Conservation (phyloP, 2,113 vertebrate genomes). For the Notechis scutatus region DNA sequence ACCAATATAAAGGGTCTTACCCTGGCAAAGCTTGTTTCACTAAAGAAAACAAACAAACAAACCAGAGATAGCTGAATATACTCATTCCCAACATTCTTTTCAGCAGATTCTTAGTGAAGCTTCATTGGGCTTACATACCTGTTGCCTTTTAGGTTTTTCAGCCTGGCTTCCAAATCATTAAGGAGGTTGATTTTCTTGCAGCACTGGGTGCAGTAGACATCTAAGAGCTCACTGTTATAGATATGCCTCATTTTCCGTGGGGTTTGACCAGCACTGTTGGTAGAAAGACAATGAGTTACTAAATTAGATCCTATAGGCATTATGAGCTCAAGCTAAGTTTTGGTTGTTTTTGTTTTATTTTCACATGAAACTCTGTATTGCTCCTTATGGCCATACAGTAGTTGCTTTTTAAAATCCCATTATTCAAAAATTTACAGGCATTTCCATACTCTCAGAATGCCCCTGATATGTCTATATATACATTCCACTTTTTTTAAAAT, state of each 20-base stretch:
- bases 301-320: not conserved
- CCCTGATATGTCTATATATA: not conserved
- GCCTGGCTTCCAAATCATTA: constrained; percentile 90
- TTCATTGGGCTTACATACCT: constrained; percentile 72
- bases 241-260: constrained; percentile 83
- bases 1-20: not conserved
- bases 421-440: not conserved
- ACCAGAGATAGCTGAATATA: not conserved
- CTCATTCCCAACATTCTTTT: not conserved
- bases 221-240: constrained; percentile 81
- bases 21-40: not conserved
- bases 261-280: constrained; percentile 88
- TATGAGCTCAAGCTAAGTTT: not conserved
- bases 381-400: not conserved
- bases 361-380: not conserved
- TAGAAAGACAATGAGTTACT: constrained; percentile 46
- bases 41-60: not conserved
- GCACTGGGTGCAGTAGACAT: constrained; percentile 95
- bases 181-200: constrained; percentile 96
- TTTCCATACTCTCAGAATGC: not conserved
- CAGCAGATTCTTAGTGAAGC: not conserved
- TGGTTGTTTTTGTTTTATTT: not conserved
- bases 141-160: constrained; percentile 91
- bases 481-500: not conserved
- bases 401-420: not conserved